Evolutionary conservation across 2,797 vertebrate genomes (phyloP).

Genomic region (Kryptopterus vitreolus): DNA sequence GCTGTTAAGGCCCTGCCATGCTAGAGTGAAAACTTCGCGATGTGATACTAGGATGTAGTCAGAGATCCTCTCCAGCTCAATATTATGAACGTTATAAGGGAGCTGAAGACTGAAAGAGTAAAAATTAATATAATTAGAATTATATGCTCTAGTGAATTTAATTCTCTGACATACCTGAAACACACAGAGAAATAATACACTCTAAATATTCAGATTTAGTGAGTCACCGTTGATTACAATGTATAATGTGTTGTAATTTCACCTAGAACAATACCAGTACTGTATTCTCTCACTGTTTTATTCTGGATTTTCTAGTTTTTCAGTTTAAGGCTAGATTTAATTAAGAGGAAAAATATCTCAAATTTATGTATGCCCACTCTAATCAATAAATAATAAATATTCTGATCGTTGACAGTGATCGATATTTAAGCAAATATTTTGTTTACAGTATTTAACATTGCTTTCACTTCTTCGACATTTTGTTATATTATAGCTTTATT

Average conservation of each 20-base stretch:
- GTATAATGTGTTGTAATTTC: neutral
- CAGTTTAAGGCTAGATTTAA: neutral
- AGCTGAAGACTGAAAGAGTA: slow-evolving; percentile 75
- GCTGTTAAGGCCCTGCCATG: slow-evolving; percentile 85
- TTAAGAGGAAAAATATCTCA: neutral
- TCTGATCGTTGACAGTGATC: neutral
- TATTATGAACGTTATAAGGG: slow-evolving; percentile 77
- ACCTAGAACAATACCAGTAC: neutral
- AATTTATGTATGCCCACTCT: too few species aligned
- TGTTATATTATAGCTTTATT: too few species aligned
- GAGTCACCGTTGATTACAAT: neutral
- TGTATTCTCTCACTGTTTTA: neutral
- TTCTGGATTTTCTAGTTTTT: neutral
- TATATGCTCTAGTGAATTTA: neutral
- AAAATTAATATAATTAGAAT: neutral
- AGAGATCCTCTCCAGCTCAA: slow-evolving; percentile 84
- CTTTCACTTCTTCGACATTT: too few species aligned
- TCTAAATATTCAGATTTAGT: neutral
- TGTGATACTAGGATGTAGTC: slow-evolving; percentile 87
- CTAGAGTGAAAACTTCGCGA: slow-evolving; percentile 85
- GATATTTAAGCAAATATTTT: neutral
- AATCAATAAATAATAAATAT: neutral
- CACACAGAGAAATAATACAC: neutral
- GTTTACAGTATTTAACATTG: too few species aligned
- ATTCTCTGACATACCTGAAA: neutral